These are phyloP conservation scores for Tragelaphus strepsiceros DNA, from an alignment of 2,113 vertebrate genomes.

Conservation along the genomic window DNA sequence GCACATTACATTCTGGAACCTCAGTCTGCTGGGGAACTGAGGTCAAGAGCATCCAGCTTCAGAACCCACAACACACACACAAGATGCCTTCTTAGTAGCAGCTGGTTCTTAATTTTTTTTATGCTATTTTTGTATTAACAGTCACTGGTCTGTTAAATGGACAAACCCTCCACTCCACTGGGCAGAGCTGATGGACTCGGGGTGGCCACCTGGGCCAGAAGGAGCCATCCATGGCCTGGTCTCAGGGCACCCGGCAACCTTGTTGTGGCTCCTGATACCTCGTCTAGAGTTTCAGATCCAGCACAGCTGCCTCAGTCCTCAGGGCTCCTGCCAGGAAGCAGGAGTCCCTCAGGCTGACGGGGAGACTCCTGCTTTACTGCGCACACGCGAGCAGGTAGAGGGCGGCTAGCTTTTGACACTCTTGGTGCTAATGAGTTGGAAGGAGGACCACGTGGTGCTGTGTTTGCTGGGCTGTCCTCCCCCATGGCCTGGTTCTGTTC, in stretches of 20 bases:
- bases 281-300: too few relatives aligned
- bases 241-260: rapidly evolving
- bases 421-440: neutral
- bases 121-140: neutral
- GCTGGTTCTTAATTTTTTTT: neutral
- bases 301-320: neutral
- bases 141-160: neutral
- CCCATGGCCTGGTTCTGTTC: neutral
- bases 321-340: neutral
- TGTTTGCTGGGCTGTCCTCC: neutral
- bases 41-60: neutral
- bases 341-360: neutral
- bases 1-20: rapidly evolving
- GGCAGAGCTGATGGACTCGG: rapidly evolving
- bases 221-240: rapidly evolving
- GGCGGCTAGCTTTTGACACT: neutral
- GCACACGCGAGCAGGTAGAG: rapidly evolving
- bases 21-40: neutral
- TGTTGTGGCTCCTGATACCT: neutral
- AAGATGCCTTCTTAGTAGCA: neutral
- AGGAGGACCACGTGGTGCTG: neutral
- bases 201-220: neutral
- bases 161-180: neutral
- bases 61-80: neutral
- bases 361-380: neutral